Evolutionary conservation across 1,140 invertebrate genomes (phyloP).

Genomic region (Temnothorax longispinosus): DNA sequence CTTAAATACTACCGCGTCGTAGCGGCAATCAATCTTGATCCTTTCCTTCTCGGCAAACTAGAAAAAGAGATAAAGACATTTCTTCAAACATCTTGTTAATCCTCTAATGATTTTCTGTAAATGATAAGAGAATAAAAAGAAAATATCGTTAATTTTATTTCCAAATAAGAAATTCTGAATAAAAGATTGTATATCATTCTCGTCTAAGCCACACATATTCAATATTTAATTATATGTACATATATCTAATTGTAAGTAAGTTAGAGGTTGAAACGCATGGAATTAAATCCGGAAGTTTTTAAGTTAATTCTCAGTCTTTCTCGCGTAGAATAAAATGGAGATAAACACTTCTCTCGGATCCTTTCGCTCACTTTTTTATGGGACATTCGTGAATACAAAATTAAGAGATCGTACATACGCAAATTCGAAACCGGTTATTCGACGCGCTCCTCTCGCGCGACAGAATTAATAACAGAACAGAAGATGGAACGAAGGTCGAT

Average conservation of each 20-base stretch:
- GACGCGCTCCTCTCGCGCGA: constrained; percentile 29
- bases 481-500: constrained; percentile 37
- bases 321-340: neutral
- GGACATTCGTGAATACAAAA: constrained; percentile 22
- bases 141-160: constrained; percentile 13
- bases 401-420: constrained; percentile 22
- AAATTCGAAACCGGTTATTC: constrained; percentile 29
- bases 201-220: neutral
- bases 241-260: neutral
- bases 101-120: neutral
- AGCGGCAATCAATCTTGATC: constrained; percentile 49
- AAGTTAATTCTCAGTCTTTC: neutral
- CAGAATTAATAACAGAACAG: constrained; percentile 36
- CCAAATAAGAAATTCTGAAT: neutral
- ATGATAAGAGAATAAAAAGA: neutral
- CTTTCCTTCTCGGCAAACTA: neutral
- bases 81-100: neutral
- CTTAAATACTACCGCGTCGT: constrained; percentile 15
- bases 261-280: neutral
- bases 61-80: neutral
- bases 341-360: neutral
- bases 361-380: neutral
- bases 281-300: neutral
- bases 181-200: neutral
- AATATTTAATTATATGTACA: neutral